Evolutionary conservation across 2,888 invertebrate genomes (phyloP).

Genomic region (Nomada fucata): DNA sequence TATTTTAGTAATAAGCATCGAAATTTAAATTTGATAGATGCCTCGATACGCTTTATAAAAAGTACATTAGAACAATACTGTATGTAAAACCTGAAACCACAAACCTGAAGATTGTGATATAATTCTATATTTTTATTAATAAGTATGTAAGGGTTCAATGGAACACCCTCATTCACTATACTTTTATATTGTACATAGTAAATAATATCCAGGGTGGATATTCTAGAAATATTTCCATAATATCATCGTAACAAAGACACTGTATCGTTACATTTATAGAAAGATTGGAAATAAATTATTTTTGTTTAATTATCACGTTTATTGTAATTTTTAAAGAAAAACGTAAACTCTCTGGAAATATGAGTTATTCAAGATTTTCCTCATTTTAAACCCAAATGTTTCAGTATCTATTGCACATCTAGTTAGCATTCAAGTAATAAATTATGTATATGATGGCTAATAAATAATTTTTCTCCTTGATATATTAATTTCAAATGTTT

Average conservation of each 20-base stretch:
- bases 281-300: conserved; percentile 42
- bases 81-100: not conserved
- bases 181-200: conserved; percentile 11
- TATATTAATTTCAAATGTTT: conserved; percentile 39
- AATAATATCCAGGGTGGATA: conserved; percentile 13
- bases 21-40: not conserved
- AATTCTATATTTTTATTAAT: conserved; percentile 7
- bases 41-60: not conserved
- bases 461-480: conserved; percentile 24
- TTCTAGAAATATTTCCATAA: conserved; percentile 24
- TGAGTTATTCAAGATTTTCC: not conserved
- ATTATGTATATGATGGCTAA: not conserved
- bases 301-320: not conserved
- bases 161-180: not conserved
- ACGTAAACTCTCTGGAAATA: not conserved
- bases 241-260: conserved; percentile 8
- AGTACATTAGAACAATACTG: not conserved
- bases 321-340: not conserved
- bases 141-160: not conserved
- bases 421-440: not conserved
- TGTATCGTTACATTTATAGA: conserved; percentile 24
- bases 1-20: conserved; percentile 2
- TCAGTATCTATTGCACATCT: not conserved
- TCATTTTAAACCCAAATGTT: not conserved
- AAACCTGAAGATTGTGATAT: conserved; percentile 21